A percentile compares a stretch with the other conserved stretches of the same genome.
phyloP scores from a whole-genome alignment of 92 coral and sea anemone species.

The Porites evermanni region DNA sequence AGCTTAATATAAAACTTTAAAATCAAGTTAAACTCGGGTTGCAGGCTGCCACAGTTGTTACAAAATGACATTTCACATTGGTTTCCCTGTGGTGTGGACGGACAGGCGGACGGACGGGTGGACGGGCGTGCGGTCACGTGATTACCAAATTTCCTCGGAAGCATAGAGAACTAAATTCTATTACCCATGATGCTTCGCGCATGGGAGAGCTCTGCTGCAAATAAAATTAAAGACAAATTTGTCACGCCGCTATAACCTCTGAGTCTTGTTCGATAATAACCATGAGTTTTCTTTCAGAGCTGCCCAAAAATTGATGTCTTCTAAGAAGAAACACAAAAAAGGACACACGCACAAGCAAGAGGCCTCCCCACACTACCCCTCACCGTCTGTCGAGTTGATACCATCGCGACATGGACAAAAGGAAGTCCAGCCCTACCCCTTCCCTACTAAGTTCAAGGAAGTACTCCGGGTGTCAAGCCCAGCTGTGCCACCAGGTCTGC shows the following conservation, averaged over 20 bases:
- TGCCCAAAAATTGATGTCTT: slow-evolving; percentile 90
- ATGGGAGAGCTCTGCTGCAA: no score
- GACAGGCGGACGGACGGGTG: no score
- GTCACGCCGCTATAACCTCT: background rate
- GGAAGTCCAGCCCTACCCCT: slow-evolving; percentile 89
- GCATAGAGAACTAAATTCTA: no score
- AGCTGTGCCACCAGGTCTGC: slow-evolving; percentile 92
- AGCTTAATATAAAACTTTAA: no score
- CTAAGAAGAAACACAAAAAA: slow-evolving; percentile 90
- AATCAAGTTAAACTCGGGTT: no score
- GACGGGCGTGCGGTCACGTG: no score
- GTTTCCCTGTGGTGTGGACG: no score
- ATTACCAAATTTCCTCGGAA: no score
- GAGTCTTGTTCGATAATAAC: background rate
- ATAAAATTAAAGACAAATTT: no score
- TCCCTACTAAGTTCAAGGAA: slow-evolving; percentile 91
- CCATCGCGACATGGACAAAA: slow-evolving; percentile 67
- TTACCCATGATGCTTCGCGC: no score
- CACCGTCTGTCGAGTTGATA: slow-evolving; percentile 51
- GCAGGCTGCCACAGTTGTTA: no score
- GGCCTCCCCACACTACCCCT: slow-evolving; percentile 39
- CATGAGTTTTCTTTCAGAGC: slow-evolving; percentile 64
- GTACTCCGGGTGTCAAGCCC: slow-evolving; percentile 86
- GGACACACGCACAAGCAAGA: slow-evolving; percentile 61
- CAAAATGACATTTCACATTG: no score